Conservation (phyloP, 1,140 invertebrate genomes). For the Bombus consobrinus region DNA sequence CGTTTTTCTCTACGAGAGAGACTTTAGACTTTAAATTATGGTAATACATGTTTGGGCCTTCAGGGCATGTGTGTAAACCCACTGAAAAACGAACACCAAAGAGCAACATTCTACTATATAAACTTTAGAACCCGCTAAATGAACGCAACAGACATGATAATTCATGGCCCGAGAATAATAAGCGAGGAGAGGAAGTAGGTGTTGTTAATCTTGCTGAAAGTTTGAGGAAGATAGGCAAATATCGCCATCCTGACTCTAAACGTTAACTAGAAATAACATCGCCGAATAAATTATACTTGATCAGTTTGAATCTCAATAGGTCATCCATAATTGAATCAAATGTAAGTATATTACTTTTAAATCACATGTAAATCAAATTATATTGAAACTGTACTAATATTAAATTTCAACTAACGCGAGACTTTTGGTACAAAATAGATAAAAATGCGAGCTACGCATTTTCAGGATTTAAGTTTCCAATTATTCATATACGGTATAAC, state of each 20-base stretch:
- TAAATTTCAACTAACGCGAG: no score
- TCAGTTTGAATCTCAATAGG: background rate
- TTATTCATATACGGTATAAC: background rate
- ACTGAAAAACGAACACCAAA: background rate
- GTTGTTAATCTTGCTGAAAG: slow-evolving; percentile 25
- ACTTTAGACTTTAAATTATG: slow-evolving; percentile 29
- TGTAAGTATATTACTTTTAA: background rate
- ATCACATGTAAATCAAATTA: background rate
- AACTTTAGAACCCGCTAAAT: slow-evolving; percentile 31
- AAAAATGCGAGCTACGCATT: background rate
- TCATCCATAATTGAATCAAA: slow-evolving; percentile 23
- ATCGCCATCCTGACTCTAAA: background rate
- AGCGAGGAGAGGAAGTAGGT: slow-evolving; percentile 10
- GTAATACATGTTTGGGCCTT: no score
- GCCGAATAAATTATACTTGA: slow-evolving; percentile 12
- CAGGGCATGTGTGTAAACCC: background rate
- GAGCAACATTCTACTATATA: slow-evolving; percentile 3
- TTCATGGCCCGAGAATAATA: background rate
- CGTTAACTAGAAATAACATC: background rate
- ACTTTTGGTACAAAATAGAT: background rate
- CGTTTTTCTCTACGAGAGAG: background rate
- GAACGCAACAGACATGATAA: slow-evolving; percentile 13
- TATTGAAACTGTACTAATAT: background rate
- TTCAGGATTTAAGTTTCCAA: no score
- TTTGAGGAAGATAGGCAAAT: background rate